Base-by-base conservation (phyloP, 2,888 invertebrate genomes). In the Leistus spinibarbis region DNA sequence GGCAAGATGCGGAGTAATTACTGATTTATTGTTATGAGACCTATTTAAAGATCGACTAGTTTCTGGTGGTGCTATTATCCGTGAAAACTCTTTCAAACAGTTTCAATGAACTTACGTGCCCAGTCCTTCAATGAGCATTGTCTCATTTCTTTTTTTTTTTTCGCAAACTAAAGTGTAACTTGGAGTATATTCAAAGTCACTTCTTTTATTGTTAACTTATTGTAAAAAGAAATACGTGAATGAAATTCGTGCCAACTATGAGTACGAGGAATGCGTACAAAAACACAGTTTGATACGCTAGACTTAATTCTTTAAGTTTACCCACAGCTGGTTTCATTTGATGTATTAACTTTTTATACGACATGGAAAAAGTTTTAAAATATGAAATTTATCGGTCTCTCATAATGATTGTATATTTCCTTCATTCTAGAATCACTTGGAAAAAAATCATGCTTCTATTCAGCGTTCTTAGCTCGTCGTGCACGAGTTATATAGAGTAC, bases 1-100 rank as follows among this genome's bases (percentile, higher is more conserved):
- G n/a, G 53, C 62, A 22, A 69, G 75, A 69, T 54, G 75, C 64
- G 54, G 75, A 75, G 75, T 75, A 75, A 75, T 75, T 75, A 75
- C 69, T 75, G 75, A 75, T 75, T 75, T 75, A 75, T 75, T 75
- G 75, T 75, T 69, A 27, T 74, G 68, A 54, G 1, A 57, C 56
- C 40, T 40, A 40, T 40, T 40, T 40, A 40, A 40, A 40, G 23
- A 60, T 67, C 62, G 73, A 73, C 72, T 24, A 73, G 60, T 57
- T 66, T 69, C 60, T 53, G 16, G 20, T 60, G n/a, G 66, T 56
- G 54, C 73, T 73, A 73, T 73, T 73, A 67, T 73, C 60, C 62
- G 19, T 62, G 73, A 67, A 60, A 73, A 73, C 73, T 73, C 67
- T 73, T 73, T 73, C 17, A 73, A 62, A 20, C 7, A 40, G 5